phyloP scores from a whole-genome alignment of 2,888 invertebrate species.

The Macrophya alboannulata region DNA sequence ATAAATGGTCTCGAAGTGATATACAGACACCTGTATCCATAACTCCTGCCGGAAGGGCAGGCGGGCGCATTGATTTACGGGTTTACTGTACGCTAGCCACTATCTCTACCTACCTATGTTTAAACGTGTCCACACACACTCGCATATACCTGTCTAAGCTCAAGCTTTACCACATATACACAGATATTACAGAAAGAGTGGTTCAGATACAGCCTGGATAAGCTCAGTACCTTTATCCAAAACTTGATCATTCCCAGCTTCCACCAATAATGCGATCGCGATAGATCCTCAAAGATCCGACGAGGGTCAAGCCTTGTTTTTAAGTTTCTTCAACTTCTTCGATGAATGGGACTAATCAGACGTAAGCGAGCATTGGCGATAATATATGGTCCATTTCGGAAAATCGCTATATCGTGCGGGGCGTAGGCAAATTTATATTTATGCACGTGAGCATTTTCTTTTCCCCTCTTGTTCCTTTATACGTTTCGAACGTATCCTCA shows the following conservation, averaged over 20 bases:
- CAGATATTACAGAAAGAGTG: neutral
- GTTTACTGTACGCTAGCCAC: slow-evolving; percentile 41
- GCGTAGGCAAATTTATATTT: neutral
- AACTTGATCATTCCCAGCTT: too few relatives aligned
- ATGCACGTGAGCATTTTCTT: neutral
- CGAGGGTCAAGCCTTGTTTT: slow-evolving; percentile 9
- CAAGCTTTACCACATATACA: slow-evolving; percentile 11
- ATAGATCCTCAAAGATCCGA: too few relatives aligned
- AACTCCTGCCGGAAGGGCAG: slow-evolving; percentile 46
- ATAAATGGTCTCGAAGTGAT: slow-evolving; percentile 54
- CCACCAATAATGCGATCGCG: too few relatives aligned
- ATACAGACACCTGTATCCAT: slow-evolving; percentile 54
- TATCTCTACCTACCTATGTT: slow-evolving; percentile 15
- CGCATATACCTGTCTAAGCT: neutral
- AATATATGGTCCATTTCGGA: neutral
- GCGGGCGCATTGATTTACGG: slow-evolving; percentile 52
- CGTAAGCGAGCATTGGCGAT: neutral
- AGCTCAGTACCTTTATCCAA: neutral
- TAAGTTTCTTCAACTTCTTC: neutral
- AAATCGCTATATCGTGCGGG: neutral
- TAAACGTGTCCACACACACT: slow-evolving; percentile 13
- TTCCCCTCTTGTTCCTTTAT: slow-evolving; percentile 21
- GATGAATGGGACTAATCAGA: neutral
- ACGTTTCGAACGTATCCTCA: neutral
- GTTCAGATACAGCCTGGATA: neutral